phyloP scores from a whole-genome alignment of 2,113 vertebrate species.

The Phasianus colchicus region DNA sequence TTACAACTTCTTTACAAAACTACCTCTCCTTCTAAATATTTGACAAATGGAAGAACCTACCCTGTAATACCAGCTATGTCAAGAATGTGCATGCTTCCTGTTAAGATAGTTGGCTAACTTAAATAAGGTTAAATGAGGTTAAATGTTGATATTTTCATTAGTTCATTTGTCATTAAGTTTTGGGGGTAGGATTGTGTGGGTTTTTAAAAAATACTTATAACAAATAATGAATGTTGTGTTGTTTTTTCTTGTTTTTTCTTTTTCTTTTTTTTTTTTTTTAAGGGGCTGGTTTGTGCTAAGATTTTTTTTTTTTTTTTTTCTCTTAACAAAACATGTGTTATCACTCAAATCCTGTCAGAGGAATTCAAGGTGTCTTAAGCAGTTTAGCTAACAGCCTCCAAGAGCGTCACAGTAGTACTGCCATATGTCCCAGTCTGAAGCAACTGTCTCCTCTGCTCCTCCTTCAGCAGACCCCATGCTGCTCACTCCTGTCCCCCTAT shows the following conservation, averaged over 20 bases:
- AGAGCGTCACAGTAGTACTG: neutral
- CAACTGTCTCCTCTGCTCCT: neutral
- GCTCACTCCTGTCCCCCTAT: neutral
- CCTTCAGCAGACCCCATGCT: neutral
- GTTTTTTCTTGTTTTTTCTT: neutral
- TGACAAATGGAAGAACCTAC: neutral
- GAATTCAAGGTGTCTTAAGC: neutral
- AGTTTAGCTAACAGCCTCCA: neutral
- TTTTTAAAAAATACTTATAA: neutral
- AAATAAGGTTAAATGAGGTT: neutral
- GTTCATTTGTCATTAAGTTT: neutral
- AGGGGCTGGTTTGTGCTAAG: neutral
- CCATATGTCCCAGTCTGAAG: slow-evolving; percentile 11
- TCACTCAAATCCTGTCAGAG: neutral
- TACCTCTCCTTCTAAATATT: neutral
- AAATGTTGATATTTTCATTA: neutral
- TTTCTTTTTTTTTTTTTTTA: neutral
- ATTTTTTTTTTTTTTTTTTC: neutral
- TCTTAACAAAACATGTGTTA: neutral
- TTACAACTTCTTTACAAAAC: neutral
- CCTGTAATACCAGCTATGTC: neutral
- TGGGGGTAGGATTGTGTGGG: fast-evolving
- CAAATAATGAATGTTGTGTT: neutral
- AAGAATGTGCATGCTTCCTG: neutral
- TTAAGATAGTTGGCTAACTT: neutral